These are phyloP conservation scores for Pogonus chalceus DNA, from an alignment of 1,140 invertebrate species.

Conservation along the genomic window DNA sequence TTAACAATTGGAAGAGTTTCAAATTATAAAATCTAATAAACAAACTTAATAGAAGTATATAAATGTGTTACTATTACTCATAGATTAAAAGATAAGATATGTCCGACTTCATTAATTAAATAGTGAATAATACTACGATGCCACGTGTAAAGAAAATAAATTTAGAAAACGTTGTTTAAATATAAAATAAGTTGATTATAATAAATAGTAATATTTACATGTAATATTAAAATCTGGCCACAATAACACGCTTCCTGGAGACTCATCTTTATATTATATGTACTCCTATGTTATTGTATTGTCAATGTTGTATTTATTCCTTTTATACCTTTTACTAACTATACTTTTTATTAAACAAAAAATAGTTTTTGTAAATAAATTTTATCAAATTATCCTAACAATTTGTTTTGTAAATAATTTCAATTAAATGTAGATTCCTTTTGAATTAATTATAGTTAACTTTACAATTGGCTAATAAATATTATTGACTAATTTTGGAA, in stretches of 20 bases:
- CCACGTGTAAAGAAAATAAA: too few species aligned
- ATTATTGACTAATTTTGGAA: not conserved
- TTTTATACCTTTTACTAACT: not conserved
- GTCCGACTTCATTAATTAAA: too few species aligned
- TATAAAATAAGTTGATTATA: not conserved
- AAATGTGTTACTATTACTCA: too few species aligned
- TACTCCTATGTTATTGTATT: not conserved
- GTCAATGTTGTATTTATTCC: not conserved
- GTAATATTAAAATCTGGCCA: not conserved
- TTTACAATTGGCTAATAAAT: not conserved
- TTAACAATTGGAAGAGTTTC: too few species aligned
- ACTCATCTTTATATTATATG: slow-evolving; percentile 21
- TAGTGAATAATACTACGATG: too few species aligned
- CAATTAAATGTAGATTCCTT: slow-evolving; percentile 8
- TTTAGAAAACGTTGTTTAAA: too few species aligned
- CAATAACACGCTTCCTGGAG: slow-evolving; percentile 16
- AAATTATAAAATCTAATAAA: too few species aligned
- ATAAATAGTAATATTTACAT: not conserved
- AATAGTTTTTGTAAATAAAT: slow-evolving; percentile 1
- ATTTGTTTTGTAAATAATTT: slow-evolving; percentile 2
- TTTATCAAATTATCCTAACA: not conserved
- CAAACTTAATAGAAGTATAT: too few species aligned
- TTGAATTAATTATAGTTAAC: not conserved
- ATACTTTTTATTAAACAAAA: slow-evolving; percentile 1
- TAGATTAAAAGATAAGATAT: too few species aligned